Evolutionary conservation across 1,140 invertebrate genomes (phyloP), one percentile per base, ranked within the genome.

Genomic region (Lordiphosa stackelbergi): DNA sequence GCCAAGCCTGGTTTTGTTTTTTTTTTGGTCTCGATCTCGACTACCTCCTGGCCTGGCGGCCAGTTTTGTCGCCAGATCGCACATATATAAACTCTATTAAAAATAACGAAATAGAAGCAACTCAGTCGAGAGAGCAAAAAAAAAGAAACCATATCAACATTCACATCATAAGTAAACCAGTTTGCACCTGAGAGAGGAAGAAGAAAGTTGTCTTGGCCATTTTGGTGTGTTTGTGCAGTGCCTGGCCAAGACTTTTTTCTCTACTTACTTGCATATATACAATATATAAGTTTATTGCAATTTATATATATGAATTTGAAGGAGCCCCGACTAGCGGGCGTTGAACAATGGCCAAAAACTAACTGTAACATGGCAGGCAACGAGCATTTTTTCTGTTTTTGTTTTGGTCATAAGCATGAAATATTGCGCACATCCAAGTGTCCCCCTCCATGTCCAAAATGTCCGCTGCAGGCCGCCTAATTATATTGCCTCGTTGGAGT

Each of bases 131-230:
- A 62, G 55, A 43, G 57, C 35, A 49, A 41, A 52, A 40, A 41
- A 73, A 79, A 79, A 75, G 73, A 83, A 83, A 83, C 77, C 77
- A 70, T 83, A 83, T 83, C 77, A 83, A 83, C 77, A 83, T 83
- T 83, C 77, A 83, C 77, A 83, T 83, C 77, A 83, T 83, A 83
- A 83, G 78, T 83, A 83, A 83, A 83, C 77, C 77, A 83, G 77
- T 83, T 83, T 83, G 77, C 77, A 83, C 77, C 77, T 83, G 78
- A 83, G 77, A 83, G 77, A 83, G 77, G 77, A 84, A 83, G 77
- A 83, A 83, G 77, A 83, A 83, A 83, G 77, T 83, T 83, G 77
- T 83, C 77, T 83, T 83, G 77, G 78, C 77, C 77, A 83, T 83
- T 83, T 83, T 83, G 52, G 78, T 69, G 75, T 61, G 62, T 59